Percentiles rank a stretch among this genome's conserved stretches.
These are phyloP conservation scores for Nixonia krombeini DNA, from an alignment of 1,140 invertebrate genomes.

Conservation along the genomic window DNA sequence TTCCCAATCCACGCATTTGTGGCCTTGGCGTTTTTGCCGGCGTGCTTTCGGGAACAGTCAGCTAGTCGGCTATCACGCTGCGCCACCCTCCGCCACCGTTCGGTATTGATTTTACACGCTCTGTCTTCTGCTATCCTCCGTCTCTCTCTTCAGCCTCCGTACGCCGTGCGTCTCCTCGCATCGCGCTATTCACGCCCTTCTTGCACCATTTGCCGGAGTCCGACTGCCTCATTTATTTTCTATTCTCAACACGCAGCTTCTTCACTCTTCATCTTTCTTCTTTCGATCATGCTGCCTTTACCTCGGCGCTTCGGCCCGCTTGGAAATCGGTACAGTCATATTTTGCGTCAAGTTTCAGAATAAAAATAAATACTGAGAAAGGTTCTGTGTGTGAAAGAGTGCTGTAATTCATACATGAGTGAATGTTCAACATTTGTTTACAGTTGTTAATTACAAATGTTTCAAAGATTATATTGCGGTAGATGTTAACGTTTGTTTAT, in stretches of 20 bases:
- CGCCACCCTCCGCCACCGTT: conserved; percentile 15
- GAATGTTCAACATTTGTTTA: conserved; percentile 17
- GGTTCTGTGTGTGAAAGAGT: too few species aligned
- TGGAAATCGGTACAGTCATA: too few species aligned
- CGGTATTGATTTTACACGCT: conserved; percentile 45
- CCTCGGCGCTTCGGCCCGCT: too few species aligned
- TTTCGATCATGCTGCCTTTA: too few species aligned
- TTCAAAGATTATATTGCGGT: too few species aligned
- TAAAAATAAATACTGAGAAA: too few species aligned
- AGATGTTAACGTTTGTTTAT: too few species aligned
- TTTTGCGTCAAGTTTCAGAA: too few species aligned
- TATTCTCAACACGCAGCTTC: conserved; percentile 20
- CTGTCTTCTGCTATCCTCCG: conserved; percentile 4
- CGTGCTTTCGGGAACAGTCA: conserved; percentile 6
- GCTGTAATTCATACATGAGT: too few species aligned
- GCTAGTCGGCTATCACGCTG: conserved; percentile 12
- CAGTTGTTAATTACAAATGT: background rate
- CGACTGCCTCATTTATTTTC: too few species aligned
- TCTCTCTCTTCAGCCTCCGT: background rate
- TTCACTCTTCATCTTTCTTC: conserved; percentile 25
- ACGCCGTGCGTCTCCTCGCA: conserved; percentile 9
- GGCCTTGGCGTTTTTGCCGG: conserved; percentile 8
- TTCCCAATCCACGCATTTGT: background rate
- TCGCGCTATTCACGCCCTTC: conserved; percentile 37
- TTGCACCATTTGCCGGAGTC: too few species aligned